phyloP scores from a whole-genome alignment of 2,797 vertebrate species.

The Cossypha heuglini region DNA sequence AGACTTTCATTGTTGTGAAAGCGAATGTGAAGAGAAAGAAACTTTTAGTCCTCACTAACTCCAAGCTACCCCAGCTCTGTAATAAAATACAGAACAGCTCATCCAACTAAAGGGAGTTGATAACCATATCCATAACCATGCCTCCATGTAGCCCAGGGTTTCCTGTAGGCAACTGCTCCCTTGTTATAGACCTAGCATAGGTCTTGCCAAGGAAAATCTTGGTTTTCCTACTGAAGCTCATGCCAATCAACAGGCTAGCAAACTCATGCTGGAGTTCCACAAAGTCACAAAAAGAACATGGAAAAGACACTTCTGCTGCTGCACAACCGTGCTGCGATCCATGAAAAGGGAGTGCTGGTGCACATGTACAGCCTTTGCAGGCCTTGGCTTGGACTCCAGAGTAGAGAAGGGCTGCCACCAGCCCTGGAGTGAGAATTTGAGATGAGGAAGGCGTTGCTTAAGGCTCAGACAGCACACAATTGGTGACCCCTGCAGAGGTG shows the following conservation, averaged over 20 bases:
- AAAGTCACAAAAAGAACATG: fast-evolving
- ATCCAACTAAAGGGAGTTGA: background rate
- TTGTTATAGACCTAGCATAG: background rate
- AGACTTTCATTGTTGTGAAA: background rate
- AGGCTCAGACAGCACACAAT: background rate
- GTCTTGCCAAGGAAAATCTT: background rate
- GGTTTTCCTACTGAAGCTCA: background rate
- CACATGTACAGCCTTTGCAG: fast-evolving
- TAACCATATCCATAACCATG: background rate
- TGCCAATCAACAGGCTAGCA: background rate
- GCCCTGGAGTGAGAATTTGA: background rate
- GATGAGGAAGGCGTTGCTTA: background rate
- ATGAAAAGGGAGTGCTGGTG: background rate
- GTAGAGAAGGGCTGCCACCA: background rate
- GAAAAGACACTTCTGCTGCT: background rate
- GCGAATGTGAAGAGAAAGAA: background rate
- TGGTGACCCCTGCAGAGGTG: background rate
- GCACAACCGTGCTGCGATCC: fast-evolving
- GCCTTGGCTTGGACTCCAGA: background rate
- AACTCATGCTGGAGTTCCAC: background rate
- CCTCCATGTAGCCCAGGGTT: fast-evolving
- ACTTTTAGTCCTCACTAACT: background rate
- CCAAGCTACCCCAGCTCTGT: background rate
- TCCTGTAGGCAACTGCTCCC: background rate
- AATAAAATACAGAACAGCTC: background rate